These are phyloP conservation scores for Epizoanthus scotinus DNA, from an alignment of 92 coral and sea anemone genomes.

Conservation along the genomic window DNA sequence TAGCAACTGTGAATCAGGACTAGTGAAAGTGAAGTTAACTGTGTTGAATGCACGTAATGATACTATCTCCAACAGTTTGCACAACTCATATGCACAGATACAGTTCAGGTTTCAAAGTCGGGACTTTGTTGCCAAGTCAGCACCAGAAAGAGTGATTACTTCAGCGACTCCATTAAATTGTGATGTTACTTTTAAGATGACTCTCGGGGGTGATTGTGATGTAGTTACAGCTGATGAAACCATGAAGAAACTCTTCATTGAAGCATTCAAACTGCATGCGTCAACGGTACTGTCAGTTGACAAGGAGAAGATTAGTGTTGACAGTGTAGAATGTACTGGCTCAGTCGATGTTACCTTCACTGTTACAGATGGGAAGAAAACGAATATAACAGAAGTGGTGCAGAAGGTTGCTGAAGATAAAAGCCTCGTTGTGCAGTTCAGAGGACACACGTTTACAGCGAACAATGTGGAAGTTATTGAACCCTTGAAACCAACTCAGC, in stretches of 20 bases:
- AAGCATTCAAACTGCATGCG: slow-evolving; percentile 27
- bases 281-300: slow-evolving; percentile 36
- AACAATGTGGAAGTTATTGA: slow-evolving; percentile 42
- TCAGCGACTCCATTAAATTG: slow-evolving; percentile 2
- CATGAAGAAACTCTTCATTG: slow-evolving; percentile 33
- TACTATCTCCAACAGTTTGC: neutral
- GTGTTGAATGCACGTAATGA: neutral
- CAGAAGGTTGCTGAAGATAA: slow-evolving; percentile 47
- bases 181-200: slow-evolving; percentile 26
- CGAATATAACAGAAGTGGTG: slow-evolving; percentile 48
- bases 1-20: neutral
- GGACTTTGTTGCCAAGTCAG: neutral
- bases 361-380: slow-evolving; percentile 52
- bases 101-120: slow-evolving; percentile 3
- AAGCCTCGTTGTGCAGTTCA: slow-evolving; percentile 39
- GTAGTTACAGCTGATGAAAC: slow-evolving; percentile 7
- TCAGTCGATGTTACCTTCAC: slow-evolving; percentile 73
- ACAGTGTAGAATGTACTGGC: slow-evolving; percentile 61
- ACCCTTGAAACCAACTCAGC: slow-evolving; percentile 33
- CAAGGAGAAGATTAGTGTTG: slow-evolving; percentile 35
- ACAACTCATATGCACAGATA: neutral
- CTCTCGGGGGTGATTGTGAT: slow-evolving; percentile 12
- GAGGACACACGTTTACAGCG: slow-evolving; percentile 51
- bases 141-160: slow-evolving; percentile 14
- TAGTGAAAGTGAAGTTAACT: slow-evolving; percentile 10